Percentiles rank a stretch among this genome's conserved stretches.
Conservation (phyloP, 2,797 vertebrate genomes). For the Adelosebastes latens region DNA sequence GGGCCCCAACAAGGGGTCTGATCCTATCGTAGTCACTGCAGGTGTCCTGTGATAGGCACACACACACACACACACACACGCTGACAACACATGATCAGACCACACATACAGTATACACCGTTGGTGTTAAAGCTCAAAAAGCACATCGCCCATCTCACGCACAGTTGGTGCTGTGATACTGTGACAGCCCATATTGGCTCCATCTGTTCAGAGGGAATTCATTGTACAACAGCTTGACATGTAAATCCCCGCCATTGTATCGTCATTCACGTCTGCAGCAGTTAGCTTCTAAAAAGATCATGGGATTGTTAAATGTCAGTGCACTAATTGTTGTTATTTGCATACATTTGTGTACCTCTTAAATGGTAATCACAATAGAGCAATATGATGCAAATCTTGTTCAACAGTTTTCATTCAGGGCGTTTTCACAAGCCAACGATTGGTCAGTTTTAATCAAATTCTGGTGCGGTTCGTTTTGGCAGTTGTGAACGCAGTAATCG, state of each 20-base stretch:
- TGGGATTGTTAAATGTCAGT: background rate
- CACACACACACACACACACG: conserved; percentile 46
- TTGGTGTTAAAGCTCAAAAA: conserved; percentile 50
- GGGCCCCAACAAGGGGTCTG: conserved; percentile 31
- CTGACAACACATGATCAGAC: conserved; percentile 58
- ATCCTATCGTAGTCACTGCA: conserved; percentile 41
- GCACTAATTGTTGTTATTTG: conserved; percentile 2
- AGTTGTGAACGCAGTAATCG: too few species aligned
- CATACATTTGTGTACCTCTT: background rate
- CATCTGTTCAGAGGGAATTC: conserved; percentile 54
- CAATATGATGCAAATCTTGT: background rate
- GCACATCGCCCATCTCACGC: conserved; percentile 48
- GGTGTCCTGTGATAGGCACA: conserved; percentile 61
- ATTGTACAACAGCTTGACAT: conserved; percentile 10
- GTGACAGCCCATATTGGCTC: conserved; percentile 68
- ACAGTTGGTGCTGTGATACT: conserved; percentile 57
- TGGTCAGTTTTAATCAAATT: too few species aligned
- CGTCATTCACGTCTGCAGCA: conserved; percentile 1
- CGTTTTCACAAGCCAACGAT: too few species aligned
- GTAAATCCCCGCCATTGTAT: conserved; percentile 11
- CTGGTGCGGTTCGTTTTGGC: too few species aligned
- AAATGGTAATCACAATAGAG: background rate
- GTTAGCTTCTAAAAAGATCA: background rate
- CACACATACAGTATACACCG: conserved; percentile 45
- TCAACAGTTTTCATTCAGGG: background rate